Percentiles rank a stretch among this genome's conserved stretches.
These are phyloP conservation scores for Bryconaethiops microstoma DNA, from an alignment of 2,797 vertebrate genomes.

Conservation along the genomic window DNA sequence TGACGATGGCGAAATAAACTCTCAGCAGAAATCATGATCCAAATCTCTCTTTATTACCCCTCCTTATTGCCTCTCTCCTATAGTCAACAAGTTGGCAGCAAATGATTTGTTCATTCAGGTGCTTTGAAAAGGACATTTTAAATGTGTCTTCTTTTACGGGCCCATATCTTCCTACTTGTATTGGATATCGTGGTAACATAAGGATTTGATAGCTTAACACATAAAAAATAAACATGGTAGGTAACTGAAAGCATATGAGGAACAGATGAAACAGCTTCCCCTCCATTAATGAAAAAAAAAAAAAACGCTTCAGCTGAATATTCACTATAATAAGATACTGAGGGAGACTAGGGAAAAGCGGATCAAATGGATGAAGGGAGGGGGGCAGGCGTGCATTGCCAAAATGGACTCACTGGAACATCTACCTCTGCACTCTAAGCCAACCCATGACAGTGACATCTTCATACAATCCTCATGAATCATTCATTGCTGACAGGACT, in stretches of 20 bases:
- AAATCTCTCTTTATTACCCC: no score
- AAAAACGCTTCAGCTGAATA: conserved; percentile 10
- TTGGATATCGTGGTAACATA: conserved; percentile 27
- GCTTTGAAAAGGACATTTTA: conserved; percentile 4
- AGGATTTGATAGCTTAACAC: conserved; percentile 59
- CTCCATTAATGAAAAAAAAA: conserved; percentile 59
- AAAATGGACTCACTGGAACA: conserved; percentile 73
- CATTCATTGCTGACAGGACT: conserved; percentile 1
- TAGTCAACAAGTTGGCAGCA: background rate
- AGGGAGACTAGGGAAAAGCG: conserved; percentile 15
- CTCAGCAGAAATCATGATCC: no score
- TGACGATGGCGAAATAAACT: background rate
- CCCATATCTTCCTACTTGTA: conserved; percentile 21
- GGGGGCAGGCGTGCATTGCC: conserved; percentile 62
- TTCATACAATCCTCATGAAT: conserved; percentile 64
- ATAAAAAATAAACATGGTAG: conserved; percentile 76
- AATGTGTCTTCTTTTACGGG: background rate
- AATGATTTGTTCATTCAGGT: conserved; percentile 3
- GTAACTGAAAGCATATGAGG: conserved; percentile 77
- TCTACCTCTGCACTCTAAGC: conserved; percentile 63
- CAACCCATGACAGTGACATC: conserved; percentile 80
- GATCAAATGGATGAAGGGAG: conserved; percentile 32
- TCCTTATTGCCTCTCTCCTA: conserved; percentile 1
- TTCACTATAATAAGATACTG: conserved; percentile 36
- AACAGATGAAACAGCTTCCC: conserved; percentile 74